These are phyloP conservation scores for Peromyscus maniculatus DNA, from an alignment of 2,113 vertebrate genomes.

Conservation along the genomic window DNA sequence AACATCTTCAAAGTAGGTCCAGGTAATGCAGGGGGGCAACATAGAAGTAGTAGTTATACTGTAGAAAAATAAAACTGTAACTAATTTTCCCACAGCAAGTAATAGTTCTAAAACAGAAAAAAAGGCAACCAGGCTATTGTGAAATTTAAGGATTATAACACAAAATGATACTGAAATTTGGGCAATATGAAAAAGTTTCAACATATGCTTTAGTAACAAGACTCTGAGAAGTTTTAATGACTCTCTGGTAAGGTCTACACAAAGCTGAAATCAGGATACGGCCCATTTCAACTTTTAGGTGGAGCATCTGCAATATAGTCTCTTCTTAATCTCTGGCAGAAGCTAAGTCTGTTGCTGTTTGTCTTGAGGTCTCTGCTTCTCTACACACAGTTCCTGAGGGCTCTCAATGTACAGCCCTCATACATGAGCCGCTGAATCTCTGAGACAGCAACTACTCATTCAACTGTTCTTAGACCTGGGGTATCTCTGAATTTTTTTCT, in stretches of 20 bases:
- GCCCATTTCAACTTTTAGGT: neutral
- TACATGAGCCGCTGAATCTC: neutral
- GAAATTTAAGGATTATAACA: neutral
- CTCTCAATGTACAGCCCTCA: neutral
- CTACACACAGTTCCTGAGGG: neutral
- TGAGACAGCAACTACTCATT: rapidly evolving
- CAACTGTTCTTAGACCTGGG: neutral
- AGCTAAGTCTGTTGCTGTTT: rapidly evolving
- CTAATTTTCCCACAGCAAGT: neutral
- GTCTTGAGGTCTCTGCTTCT: too few relatives aligned
- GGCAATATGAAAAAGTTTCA: neutral
- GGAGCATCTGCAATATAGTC: neutral
- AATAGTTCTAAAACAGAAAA: neutral
- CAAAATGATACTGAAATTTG: neutral
- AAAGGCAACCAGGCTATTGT: neutral
- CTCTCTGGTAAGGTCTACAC: neutral
- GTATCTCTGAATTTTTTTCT: neutral
- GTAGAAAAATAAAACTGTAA: neutral
- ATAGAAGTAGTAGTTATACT: neutral
- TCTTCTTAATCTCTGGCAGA: neutral
- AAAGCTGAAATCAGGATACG: neutral
- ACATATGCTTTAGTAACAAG: neutral
- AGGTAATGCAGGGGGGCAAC: neutral
- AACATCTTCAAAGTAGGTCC: neutral
- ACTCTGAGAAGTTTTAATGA: neutral